Conservation (phyloP, 2,113 vertebrate genomes). For the Craseonycteris thonglongyai region DNA sequence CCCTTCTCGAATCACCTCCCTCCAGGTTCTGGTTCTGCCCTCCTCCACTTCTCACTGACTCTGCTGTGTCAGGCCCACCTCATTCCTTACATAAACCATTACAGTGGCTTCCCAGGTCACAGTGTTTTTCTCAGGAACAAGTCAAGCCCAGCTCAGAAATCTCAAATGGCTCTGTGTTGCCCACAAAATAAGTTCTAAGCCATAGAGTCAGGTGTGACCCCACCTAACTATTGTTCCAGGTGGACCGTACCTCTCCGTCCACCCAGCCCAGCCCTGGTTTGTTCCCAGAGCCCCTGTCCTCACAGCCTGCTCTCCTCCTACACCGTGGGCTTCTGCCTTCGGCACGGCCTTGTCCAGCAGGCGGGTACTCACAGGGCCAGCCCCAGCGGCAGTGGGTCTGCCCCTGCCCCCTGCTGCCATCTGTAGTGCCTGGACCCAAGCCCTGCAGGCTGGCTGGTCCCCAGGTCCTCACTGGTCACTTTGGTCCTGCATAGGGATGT, state of each 20-base stretch:
- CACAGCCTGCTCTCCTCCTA: rapidly evolving
- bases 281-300: background rate
- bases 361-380: background rate
- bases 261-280: rapidly evolving
- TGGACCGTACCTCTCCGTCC: rapidly evolving
- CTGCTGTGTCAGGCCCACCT: too few relatives aligned
- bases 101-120: too few relatives aligned
- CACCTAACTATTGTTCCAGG: rapidly evolving
- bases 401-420: background rate
- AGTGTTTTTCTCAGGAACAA: background rate
- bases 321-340: background rate
- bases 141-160: background rate
- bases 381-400: rapidly evolving
- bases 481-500: conserved; percentile 82
- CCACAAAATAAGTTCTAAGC: background rate
- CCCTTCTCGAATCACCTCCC: rapidly evolving
- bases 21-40: background rate
- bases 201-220: background rate
- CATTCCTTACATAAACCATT: background rate
- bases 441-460: background rate
- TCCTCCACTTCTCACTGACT: rapidly evolving
- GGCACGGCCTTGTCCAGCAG: background rate
- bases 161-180: background rate
- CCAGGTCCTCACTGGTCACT: background rate
- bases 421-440: too few relatives aligned